A percentile compares a stretch with the other conserved stretches of the same genome.
Evolutionary conservation across 2,888 invertebrate genomes (phyloP).

Genomic region (Exephanes ischioxanthus): DNA sequence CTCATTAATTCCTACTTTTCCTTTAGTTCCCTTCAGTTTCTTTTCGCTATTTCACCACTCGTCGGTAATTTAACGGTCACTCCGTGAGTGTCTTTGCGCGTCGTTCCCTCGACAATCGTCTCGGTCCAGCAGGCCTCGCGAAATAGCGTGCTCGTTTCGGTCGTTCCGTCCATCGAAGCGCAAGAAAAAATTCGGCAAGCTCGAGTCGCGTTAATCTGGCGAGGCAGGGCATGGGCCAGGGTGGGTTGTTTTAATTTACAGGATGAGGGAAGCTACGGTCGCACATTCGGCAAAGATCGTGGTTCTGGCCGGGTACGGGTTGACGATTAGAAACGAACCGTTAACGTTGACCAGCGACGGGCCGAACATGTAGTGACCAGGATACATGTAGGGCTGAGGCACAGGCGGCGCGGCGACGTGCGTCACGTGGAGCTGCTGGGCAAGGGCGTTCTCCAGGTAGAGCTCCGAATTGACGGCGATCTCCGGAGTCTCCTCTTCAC

Average conservation of each 20-base stretch:
- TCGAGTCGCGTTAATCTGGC: slow-evolving; percentile 38
- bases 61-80: neutral
- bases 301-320: neutral
- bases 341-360: slow-evolving; percentile 86
- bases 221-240: slow-evolving; percentile 8
- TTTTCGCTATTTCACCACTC: neutral
- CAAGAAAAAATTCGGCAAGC: slow-evolving; percentile 35
- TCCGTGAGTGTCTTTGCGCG: too few relatives aligned
- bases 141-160: slow-evolving; percentile 60
- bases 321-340: slow-evolving; percentile 80
- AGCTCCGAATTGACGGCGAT: slow-evolving; percentile 62
- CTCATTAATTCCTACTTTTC: neutral
- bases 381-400: slow-evolving; percentile 84
- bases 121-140: neutral
- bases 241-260: slow-evolving; percentile 9
- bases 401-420: slow-evolving; percentile 78
- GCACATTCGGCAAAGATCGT: neutral
- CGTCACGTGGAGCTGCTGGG: slow-evolving; percentile 80
- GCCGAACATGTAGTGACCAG: slow-evolving; percentile 86
- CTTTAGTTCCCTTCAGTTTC: neutral
- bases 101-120: too few relatives aligned
- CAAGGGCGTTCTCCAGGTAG: slow-evolving; percentile 72
- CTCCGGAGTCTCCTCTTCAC: slow-evolving; percentile 57
- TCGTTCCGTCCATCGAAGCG: slow-evolving; percentile 76
- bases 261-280: slow-evolving; percentile 20